Base-by-base conservation (phyloP, 2,797 vertebrate genomes). In the Catharus ustulatus region DNA sequence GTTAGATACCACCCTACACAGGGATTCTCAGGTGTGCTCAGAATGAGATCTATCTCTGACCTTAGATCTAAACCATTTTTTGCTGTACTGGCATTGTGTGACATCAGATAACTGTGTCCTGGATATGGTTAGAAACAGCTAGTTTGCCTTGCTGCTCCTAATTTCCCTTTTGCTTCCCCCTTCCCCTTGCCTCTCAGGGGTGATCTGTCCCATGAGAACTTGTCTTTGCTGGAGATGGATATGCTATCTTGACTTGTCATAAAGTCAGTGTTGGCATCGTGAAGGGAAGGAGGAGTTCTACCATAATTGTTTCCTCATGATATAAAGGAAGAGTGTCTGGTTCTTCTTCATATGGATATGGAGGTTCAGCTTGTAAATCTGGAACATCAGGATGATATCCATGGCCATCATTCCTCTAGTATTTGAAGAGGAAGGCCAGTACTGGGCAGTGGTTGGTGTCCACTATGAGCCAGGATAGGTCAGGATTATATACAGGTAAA, bases 151-250 rank as follows among this genome's bases (percentile, higher is more conserved):
- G 43, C 46, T 94, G 45, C 52, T 80, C 19, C 20, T 89, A 5
- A 90, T 96, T 93, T 93, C 77, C 26, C 40, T 81, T 91, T 93
- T 80, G 61, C 64, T 92, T 95, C 54, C 61, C 64, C 34, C 49
- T 93, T 91, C 21, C 55, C 19, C 46, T 76, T 87, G 18, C 52
- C 16, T 93, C 54, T 94, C 49, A 52, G 63, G 26, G 32, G 30
- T 76, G 23, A 89, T 93, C 55, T 83, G 57, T 90, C 57, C 55
- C 91, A 87, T 71, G 80, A 88, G 90, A 95, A 91, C 67, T 32
- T 85, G 40, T 54, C 67, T 87, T 58, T 87, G 46, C 62, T 84
- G 52, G 73, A 94, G 76, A 69, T 88, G 72, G 87, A 45, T 95
- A 68, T 1, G 18, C 68, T 94, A 93, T 88, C 94, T 95, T 93